Conservation (phyloP, 2,113 vertebrate species). For the Scatophagus argus region DNA sequence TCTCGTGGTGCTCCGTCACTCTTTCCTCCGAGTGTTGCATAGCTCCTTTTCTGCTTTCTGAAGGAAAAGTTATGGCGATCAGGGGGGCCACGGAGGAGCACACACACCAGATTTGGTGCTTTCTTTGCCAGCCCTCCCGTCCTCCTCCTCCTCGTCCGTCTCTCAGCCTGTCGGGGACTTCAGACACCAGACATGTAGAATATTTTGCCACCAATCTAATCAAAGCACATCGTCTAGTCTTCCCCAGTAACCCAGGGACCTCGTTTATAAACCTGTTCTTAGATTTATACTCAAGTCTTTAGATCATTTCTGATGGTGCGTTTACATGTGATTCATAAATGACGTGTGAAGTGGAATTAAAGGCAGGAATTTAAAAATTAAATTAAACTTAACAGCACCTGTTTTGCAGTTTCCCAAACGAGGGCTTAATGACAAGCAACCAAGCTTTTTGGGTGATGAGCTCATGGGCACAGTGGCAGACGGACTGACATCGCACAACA, state of each 20-base stretch:
- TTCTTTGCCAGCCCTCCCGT: conserved; percentile 35
- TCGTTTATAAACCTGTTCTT: too few relatives aligned
- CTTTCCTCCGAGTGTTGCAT: conserved; percentile 40
- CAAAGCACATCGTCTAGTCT: background rate
- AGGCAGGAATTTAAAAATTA: too few relatives aligned
- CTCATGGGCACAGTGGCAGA: too few relatives aligned
- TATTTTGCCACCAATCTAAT: conserved; percentile 6
- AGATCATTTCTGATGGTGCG: too few relatives aligned
- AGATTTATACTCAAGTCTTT: too few relatives aligned
- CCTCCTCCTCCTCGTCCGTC: background rate
- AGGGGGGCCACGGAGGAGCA: conserved; percentile 4
- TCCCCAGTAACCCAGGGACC: background rate
- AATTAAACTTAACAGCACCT: too few relatives aligned
- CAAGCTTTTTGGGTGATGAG: too few relatives aligned
- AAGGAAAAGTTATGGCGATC: conserved; percentile 40
- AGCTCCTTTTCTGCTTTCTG: conserved; percentile 26
- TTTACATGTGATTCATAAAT: too few relatives aligned
- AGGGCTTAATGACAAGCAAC: too few relatives aligned
- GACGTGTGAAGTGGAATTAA: too few relatives aligned
- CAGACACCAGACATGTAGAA: background rate
- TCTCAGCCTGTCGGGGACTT: conserved; percentile 19
- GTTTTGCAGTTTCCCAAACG: too few relatives aligned
- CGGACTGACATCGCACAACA: too few relatives aligned
- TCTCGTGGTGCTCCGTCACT: conserved; percentile 27
- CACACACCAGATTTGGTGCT: conserved; percentile 40